These are phyloP conservation scores for Progne subis DNA, from an alignment of 2,113 vertebrate genomes.

Conservation along the genomic window DNA sequence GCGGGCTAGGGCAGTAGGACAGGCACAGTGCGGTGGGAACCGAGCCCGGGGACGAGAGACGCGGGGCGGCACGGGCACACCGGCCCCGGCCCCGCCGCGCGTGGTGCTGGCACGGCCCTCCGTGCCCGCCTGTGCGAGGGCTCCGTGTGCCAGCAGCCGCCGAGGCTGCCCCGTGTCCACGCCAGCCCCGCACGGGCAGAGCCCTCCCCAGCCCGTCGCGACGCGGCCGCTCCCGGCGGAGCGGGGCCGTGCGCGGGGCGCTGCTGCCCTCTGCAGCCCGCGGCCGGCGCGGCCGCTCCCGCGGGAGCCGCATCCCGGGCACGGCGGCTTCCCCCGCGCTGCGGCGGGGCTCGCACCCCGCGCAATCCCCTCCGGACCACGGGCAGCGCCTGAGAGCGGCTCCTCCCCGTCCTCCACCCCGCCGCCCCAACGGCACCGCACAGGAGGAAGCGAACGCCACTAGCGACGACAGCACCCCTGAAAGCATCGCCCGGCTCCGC, in stretches of 20 bases:
- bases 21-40: neutral
- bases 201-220: too few relatives aligned
- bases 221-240: too few relatives aligned
- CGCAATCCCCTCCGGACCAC: too few relatives aligned
- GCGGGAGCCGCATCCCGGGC: neutral
- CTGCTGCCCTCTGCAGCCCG: too few relatives aligned
- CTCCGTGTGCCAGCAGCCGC: neutral
- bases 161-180: too few relatives aligned
- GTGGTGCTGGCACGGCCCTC: neutral
- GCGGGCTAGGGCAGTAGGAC: constrained; percentile 32
- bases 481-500: neutral
- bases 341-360: neutral
- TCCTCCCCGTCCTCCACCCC: too few relatives aligned
- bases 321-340: neutral
- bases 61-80: neutral
- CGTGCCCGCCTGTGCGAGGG: fast-evolving
- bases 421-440: neutral
- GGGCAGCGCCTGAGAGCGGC: neutral
- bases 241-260: too few relatives aligned
- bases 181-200: too few relatives aligned
- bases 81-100: neutral
- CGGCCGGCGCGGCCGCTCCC: neutral
- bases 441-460: neutral
- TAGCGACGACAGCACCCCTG: neutral
- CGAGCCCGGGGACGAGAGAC: neutral